Evolutionary conservation across 2,113 vertebrate genomes (phyloP).

Genomic region (Equus przewalskii): DNA sequence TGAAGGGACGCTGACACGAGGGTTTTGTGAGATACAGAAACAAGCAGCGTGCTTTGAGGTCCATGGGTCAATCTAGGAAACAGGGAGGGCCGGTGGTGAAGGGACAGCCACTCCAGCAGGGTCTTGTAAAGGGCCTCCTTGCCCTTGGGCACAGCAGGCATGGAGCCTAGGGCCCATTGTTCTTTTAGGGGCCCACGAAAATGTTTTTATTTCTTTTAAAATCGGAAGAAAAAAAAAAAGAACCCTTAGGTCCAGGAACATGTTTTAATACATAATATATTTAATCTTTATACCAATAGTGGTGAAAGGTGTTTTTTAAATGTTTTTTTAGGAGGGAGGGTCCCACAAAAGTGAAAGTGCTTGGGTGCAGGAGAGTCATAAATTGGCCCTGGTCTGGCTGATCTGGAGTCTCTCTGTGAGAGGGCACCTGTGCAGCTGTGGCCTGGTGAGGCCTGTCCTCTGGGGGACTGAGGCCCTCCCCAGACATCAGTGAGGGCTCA

Average conservation of each 20-base stretch:
- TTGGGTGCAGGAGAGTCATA: no score
- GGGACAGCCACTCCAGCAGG: rapidly evolving
- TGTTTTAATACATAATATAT: neutral
- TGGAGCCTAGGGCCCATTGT: neutral
- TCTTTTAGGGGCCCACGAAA: neutral
- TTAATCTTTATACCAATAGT: neutral
- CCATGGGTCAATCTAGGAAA: neutral
- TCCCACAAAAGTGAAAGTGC: neutral
- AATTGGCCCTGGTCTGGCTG: neutral
- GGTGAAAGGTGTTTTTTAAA: neutral
- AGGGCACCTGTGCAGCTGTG: neutral
- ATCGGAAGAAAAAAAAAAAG: neutral
- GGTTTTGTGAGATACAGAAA: neutral
- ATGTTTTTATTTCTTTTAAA: slow-evolving; percentile 23
- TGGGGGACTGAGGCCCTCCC: neutral
- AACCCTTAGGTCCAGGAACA: neutral
- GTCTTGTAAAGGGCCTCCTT: neutral
- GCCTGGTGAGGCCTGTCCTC: neutral
- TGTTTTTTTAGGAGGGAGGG: neutral
- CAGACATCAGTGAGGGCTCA: neutral
- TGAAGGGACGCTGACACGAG: neutral
- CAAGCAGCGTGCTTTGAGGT: neutral
- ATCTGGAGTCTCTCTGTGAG: neutral
- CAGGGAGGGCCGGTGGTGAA: neutral
- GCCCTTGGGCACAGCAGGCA: neutral